A percentile compares a stretch with the other conserved stretches of the same genome.
These are phyloP conservation scores for Psittacula derbiana DNA, from an alignment of 2,797 vertebrate species.

Conservation along the genomic window DNA sequence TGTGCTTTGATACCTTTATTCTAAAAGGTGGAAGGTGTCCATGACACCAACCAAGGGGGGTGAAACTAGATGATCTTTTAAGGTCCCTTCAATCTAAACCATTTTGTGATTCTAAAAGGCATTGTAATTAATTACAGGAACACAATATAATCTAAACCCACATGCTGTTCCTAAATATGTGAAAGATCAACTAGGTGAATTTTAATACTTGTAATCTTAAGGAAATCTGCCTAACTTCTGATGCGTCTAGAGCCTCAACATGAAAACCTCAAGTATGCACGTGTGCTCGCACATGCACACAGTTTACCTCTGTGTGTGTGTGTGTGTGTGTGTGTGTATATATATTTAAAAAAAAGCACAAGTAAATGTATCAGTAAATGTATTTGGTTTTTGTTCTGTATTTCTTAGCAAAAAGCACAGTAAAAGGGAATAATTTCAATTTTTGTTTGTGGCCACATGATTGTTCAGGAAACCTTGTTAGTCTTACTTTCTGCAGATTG, in stretches of 20 bases:
- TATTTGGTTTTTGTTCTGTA: not conserved
- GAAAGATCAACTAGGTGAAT: not conserved
- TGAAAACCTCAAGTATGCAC: not conserved
- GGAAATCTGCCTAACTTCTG: not conserved
- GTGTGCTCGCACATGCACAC: rapidly evolving
- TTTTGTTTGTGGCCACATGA: not conserved
- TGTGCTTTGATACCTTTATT: not conserved
- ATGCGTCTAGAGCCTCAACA: not conserved
- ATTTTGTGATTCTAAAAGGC: not conserved
- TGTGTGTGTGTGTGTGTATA: too few relatives aligned
- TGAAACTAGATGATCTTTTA: not conserved
- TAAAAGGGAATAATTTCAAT: not conserved
- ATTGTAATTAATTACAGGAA: not conserved
- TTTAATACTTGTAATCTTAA: not conserved
- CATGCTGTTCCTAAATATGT: not conserved
- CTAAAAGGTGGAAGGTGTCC: not conserved
- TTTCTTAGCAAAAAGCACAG: not conserved
- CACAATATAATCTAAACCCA: not conserved
- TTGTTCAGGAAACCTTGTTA: not conserved
- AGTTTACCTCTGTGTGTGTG: rapidly evolving
- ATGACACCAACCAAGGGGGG: not conserved
- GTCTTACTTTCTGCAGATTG: not conserved
- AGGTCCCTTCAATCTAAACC: not conserved
- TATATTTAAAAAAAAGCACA: not conserved
- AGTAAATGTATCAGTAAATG: not conserved